These are phyloP conservation scores for Amazona finschi DNA, from an alignment of 2,797 vertebrate species.

Conservation along the genomic window DNA sequence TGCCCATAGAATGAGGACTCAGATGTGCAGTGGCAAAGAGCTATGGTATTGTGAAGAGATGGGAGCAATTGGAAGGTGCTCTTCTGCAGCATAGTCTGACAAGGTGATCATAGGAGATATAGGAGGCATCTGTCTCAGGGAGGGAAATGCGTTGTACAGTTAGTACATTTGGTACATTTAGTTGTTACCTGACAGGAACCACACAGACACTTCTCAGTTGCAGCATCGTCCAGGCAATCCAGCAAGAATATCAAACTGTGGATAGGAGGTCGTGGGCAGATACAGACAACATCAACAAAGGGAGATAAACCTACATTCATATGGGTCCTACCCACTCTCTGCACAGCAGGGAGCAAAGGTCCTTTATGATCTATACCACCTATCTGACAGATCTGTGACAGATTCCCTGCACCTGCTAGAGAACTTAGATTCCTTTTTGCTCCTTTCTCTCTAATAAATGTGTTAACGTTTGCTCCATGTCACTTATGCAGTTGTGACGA, in stretches of 20 bases:
- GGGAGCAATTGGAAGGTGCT: neutral
- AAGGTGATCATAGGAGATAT: neutral
- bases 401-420: neutral
- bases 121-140: neutral
- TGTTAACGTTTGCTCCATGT: rapidly evolving
- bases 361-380: neutral
- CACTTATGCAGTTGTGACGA: rapidly evolving
- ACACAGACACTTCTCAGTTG: neutral
- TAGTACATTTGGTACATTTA: neutral
- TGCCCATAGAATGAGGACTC: neutral
- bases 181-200: neutral
- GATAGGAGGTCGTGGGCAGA: neutral
- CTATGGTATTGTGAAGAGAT: neutral
- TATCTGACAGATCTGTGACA: neutral
- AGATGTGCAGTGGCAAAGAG: neutral
- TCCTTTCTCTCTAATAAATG: rapidly evolving
- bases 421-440: rapidly evolving
- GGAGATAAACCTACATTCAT: neutral
- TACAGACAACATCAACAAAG: neutral
- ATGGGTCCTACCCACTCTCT: neutral
- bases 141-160: neutral
- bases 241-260: neutral
- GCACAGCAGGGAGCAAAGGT: neutral
- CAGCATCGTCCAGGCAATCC: neutral
- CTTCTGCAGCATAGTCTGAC: rapidly evolving